Evolutionary conservation across 2,113 vertebrate genomes (phyloP), one percentile per base, ranked within the genome.

Genomic region (Cettia cetti): DNA sequence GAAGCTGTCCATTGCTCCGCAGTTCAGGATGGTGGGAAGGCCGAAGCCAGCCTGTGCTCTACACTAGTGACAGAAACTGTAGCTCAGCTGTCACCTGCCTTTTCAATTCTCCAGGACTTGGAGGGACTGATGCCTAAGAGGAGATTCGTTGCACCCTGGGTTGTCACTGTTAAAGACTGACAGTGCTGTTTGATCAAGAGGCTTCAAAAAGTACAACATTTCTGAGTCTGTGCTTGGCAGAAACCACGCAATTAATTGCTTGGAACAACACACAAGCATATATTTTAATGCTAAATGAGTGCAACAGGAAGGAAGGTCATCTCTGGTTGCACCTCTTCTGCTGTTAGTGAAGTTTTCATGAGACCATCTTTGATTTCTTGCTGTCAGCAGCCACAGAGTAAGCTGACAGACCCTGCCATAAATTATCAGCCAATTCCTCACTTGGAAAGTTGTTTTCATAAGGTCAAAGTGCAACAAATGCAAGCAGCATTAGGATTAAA

Each of bases 401-500:
- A 65, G 49, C 6, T 64, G n/a, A 86, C 57, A 53, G 78, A 45
- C 17, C 47, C 31, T 50, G 56, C 15, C 45, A 69, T 44, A 89
- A 91, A 86, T 90, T 60, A 95, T 66, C 72, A 81, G 60, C 56
- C 39, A 35, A 54, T 49, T 95, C 45, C 52, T 78, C 80, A 75
- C 56, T 50, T 23, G 40, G 37, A 72, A 90, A 79, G 42, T 33
- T 95, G 86, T 72, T 96, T 91, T 87, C n/a, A 14, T 65, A 57
- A 87, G 72, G 81, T 82, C 82, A 82, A 84, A 97, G 94, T 40
- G 45, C 74, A 95, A 42, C 45, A 91, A 91, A 80, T 15, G 9
- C 54, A 95, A 90, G 47, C 49, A 82, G 66, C 59, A 40, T 74
- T 66, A 93, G 71, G 85, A 94, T 86, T 94, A 94, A 93, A 88